A percentile compares a stretch with the other conserved stretches of the same genome.
These are phyloP conservation scores for Centropristis striata DNA, from an alignment of 2,113 vertebrate species.

Conservation along the genomic window DNA sequence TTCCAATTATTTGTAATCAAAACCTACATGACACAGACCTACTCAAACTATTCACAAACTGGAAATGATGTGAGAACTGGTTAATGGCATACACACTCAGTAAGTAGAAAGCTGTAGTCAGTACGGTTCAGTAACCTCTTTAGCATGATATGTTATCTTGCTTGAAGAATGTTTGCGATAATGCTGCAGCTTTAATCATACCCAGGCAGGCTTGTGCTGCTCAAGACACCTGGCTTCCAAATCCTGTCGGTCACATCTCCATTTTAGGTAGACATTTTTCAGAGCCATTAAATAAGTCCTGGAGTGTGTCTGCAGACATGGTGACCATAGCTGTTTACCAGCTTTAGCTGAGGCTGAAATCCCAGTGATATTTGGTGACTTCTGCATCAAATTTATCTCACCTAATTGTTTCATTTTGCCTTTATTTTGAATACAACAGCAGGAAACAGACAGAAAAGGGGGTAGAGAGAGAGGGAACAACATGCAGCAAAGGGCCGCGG, in stretches of 20 bases:
- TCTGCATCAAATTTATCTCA: too few species aligned
- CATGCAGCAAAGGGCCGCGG: too few species aligned
- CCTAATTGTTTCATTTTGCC: too few species aligned
- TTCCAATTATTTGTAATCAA: slow-evolving; percentile 49
- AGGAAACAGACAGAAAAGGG: too few species aligned
- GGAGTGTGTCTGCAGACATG: slow-evolving; percentile 34
- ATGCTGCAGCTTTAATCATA: slow-evolving; percentile 60
- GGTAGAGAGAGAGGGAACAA: too few species aligned
- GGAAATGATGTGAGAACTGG: slow-evolving; percentile 35
- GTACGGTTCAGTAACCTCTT: slow-evolving; percentile 36
- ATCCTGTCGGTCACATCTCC: slow-evolving; percentile 59
- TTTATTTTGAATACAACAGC: too few species aligned
- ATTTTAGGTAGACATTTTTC: slow-evolving; percentile 60
- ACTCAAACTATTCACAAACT: neutral
- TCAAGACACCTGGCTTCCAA: slow-evolving; percentile 65
- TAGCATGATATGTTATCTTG: slow-evolving; percentile 56
- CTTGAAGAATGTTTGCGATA: slow-evolving; percentile 64
- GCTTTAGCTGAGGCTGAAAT: slow-evolving; percentile 8
- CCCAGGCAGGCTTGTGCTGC: slow-evolving; percentile 38
- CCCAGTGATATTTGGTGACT: too few species aligned
- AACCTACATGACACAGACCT: neutral
- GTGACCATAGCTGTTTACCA: slow-evolving; percentile 39
- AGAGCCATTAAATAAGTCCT: slow-evolving; percentile 39
- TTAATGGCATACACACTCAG: slow-evolving; percentile 30
- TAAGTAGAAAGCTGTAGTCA: slow-evolving; percentile 32